Percentiles rank a stretch among this genome's conserved stretches.
These are phyloP conservation scores for Syncerus caffer DNA, from an alignment of 2,797 vertebrate species.

Conservation along the genomic window DNA sequence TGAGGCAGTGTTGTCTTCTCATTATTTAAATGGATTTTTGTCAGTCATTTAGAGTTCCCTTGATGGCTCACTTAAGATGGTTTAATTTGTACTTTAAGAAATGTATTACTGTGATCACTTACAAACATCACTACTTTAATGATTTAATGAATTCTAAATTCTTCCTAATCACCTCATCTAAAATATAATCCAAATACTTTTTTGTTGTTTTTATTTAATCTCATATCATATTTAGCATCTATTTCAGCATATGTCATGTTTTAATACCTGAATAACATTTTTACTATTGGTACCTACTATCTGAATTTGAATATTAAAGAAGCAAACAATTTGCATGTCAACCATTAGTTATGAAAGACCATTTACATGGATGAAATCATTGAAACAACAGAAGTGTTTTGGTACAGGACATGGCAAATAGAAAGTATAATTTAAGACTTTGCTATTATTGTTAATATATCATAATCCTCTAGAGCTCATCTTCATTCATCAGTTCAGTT, in stretches of 20 bases:
- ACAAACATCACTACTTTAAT: not conserved
- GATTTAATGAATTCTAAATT: not conserved
- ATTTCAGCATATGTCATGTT: not conserved
- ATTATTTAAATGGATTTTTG: not conserved
- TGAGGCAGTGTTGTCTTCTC: not conserved
- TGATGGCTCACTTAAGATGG: not conserved
- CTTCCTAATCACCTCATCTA: not conserved
- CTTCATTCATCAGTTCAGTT: not conserved
- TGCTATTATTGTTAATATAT: not conserved
- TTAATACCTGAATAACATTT: not conserved
- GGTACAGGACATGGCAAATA: not conserved
- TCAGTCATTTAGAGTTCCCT: not conserved
- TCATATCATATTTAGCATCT: not conserved
- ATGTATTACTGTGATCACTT: not conserved
- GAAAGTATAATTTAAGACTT: not conserved
- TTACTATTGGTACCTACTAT: not conserved
- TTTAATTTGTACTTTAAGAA: conserved; percentile 24
- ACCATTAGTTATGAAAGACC: not conserved
- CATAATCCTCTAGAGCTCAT: not conserved
- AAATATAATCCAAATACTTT: not conserved
- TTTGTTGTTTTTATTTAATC: not conserved
- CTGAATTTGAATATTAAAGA: not conserved
- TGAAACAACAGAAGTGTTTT: not conserved
- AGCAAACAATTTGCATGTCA: not conserved
- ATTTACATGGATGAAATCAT: not conserved